phyloP scores from a whole-genome alignment of 2,888 invertebrate species.

The Nineta flava region DNA sequence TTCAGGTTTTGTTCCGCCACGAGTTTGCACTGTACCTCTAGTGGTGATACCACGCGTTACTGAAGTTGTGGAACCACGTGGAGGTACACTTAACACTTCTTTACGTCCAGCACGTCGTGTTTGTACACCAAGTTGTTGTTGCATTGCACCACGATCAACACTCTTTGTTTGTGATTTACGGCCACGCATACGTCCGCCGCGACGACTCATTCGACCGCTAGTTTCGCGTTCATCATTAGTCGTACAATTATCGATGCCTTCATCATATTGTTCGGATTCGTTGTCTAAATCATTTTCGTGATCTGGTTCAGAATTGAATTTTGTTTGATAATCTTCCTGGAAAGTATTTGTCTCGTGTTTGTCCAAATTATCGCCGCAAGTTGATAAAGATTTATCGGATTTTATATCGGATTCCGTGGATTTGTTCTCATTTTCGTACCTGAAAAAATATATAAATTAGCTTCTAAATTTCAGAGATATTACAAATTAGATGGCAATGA shows the following conservation, averaged over 20 bases:
- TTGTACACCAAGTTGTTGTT: conserved; percentile 28
- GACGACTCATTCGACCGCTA: conserved; percentile 16
- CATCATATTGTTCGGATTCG: conserved; percentile 14
- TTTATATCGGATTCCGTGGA: conserved; percentile 8
- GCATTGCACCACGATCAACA: conserved; percentile 21
- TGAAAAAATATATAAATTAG: too few relatives aligned
- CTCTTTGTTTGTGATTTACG: conserved; percentile 23
- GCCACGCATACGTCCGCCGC: conserved; percentile 22
- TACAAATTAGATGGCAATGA: too few relatives aligned
- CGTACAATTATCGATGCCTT: conserved; percentile 23
- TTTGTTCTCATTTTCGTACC: conserved; percentile 10
- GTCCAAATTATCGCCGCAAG: conserved; percentile 15
- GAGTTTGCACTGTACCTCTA: conserved; percentile 24
- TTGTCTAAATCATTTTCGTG: conserved; percentile 3
- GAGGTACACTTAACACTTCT: conserved; percentile 13
- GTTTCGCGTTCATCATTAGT: conserved; percentile 14
- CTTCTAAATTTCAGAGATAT: too few relatives aligned
- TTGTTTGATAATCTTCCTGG: conserved; percentile 9
- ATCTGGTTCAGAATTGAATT: conserved; percentile 2
- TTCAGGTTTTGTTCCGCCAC: conserved; percentile 23
- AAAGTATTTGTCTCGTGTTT: conserved; percentile 11
- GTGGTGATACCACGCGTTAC: conserved; percentile 21
- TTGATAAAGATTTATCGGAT: conserved; percentile 6
- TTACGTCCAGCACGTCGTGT: conserved; percentile 36
- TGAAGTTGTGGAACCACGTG: conserved; percentile 13